These are phyloP conservation scores for Castor canadensis DNA, from an alignment of 2,113 vertebrate genomes.

Conservation along the genomic window DNA sequence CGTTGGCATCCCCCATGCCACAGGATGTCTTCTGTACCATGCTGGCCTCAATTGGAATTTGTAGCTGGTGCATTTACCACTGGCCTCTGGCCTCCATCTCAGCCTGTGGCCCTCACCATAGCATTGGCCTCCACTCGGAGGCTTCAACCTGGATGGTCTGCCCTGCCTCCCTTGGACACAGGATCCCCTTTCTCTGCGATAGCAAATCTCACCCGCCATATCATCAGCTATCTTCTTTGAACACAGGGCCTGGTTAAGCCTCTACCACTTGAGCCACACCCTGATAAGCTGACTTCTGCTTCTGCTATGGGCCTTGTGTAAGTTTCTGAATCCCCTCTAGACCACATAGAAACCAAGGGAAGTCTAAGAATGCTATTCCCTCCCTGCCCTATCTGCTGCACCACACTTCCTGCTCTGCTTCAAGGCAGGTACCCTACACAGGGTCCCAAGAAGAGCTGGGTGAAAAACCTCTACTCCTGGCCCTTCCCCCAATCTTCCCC, in stretches of 20 bases:
- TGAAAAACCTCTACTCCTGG: neutral
- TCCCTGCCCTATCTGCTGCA: neutral
- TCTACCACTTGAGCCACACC: too few relatives aligned
- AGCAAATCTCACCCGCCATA: neutral
- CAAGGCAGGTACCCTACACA: neutral
- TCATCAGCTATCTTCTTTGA: too few relatives aligned
- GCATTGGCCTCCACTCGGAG: neutral
- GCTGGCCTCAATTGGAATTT: neutral
- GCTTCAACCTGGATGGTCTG: neutral
- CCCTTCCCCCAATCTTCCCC: too few relatives aligned
- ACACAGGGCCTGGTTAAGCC: too few relatives aligned
- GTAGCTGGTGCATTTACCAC: neutral
- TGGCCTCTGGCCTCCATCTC: neutral
- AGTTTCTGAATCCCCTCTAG: neutral
- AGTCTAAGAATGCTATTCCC: neutral
- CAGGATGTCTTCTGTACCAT: accelerated
- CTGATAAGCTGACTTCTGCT: neutral
- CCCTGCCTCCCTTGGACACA: too few relatives aligned
- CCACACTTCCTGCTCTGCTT: neutral
- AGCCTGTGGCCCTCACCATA: neutral
- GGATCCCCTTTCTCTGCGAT: neutral
- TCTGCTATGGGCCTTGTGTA: neutral
- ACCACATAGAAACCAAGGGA: neutral
- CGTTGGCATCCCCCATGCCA: neutral
- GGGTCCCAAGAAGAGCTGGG: neutral